Base-by-base conservation (phyloP, 2,113 vertebrate genomes). In the Gallinago paraguaiae region DNA sequence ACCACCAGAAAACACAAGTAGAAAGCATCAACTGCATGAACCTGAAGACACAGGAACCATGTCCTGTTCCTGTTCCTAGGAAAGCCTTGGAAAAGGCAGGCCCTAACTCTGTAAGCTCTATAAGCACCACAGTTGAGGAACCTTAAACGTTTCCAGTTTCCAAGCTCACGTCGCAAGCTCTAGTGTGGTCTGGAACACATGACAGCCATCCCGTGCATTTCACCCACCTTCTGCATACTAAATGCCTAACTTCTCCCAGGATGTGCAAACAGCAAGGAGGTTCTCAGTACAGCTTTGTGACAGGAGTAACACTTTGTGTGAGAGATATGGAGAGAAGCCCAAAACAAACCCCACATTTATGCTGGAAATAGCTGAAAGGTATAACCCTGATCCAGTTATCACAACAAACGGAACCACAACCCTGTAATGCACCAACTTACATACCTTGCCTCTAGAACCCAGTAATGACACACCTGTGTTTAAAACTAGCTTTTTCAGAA, bases 371-470 rank as follows among this genome's bases (percentile, higher is more conserved):
- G 11, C 33, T 57, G 13, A 56, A 72, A 82, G 45, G n/a, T 68
- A 25, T 18, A 72, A 56, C 9, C 6, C 24, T 25, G 31, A 37
- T 12, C 41, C 33, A 53, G 24, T 19, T 75, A 46, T 41, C 31
- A 50, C 59, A 88, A 43, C 41, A 68, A 35, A 63, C 15, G 6
- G 39, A 87, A 71, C 22, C 28, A 59, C 27, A 35, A 48, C 37
- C 7, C 27, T 1, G 0, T 12, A 63, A 63, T 0, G 13, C 13
- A 71, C 25, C n/a, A 68, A 33, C 4, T 64, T 25, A 7, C 19
- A 18, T 3, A 48, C 9, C 7, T 88, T 41, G 41, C n/a, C 30
- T 56, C 41, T 37, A 74, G 28, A 89, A 78, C 8, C 64, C 48
- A 27, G 23, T 50, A 45, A 24, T 20, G 74, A 78, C 12, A 43